Percentiles rank a stretch among this genome's conserved stretches.
Conservation (phyloP, 2,888 invertebrate genomes). For the Strigamia transsilvanica region DNA sequence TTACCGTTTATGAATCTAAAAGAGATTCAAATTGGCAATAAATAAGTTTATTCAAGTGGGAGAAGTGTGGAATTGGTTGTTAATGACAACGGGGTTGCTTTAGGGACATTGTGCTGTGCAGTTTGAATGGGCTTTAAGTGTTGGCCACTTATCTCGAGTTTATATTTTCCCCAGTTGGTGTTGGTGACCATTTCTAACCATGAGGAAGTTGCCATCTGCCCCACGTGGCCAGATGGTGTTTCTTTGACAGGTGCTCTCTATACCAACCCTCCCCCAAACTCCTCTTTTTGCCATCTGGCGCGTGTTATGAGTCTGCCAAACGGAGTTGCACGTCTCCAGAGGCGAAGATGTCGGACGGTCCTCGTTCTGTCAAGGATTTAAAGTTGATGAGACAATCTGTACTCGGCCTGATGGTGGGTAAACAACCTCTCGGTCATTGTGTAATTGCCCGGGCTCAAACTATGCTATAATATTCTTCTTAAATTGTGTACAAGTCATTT, state of each 20-base stretch:
- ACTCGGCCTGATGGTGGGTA: not conserved
- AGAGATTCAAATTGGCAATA: not conserved
- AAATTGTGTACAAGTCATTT: too few species aligned
- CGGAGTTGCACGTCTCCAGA: not conserved
- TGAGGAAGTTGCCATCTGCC: conserved; percentile 27
- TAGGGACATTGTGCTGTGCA: not conserved
- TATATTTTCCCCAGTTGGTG: not conserved
- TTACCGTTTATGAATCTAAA: not conserved
- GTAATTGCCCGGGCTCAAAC: not conserved
- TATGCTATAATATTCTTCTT: too few species aligned
- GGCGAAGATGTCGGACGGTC: not conserved
- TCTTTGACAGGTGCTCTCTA: conserved; percentile 23
- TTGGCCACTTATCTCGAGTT: not conserved
- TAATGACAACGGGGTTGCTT: not conserved
- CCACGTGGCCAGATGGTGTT: conserved; percentile 9
- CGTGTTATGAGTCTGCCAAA: not conserved
- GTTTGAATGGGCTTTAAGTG: not conserved
- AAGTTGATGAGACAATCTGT: not conserved
- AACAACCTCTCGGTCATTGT: not conserved
- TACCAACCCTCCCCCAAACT: not conserved
- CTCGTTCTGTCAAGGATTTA: not conserved
- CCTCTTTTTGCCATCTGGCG: conserved; percentile 16
- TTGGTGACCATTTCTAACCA: conserved; percentile 21
- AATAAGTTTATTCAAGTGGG: not conserved
- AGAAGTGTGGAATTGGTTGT: not conserved